phyloP scores from a whole-genome alignment of 2,113 vertebrate genomes.

The Sakesphorus luctuosus region DNA sequence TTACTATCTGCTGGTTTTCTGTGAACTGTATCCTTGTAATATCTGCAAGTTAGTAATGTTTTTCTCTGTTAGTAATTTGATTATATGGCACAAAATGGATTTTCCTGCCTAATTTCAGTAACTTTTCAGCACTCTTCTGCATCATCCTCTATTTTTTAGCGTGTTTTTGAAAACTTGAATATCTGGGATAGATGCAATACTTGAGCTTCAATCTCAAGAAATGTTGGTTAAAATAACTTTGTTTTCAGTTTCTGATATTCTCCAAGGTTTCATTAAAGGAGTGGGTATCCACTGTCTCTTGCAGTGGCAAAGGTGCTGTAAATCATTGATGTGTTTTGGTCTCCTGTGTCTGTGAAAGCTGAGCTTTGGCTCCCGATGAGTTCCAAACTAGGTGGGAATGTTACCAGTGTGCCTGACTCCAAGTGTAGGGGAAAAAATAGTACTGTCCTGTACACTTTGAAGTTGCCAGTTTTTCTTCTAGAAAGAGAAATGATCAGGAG shows the following conservation, averaged over 20 bases:
- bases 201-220: not conserved
- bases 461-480: not conserved
- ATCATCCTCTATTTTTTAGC: not conserved
- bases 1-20: not conserved
- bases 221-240: not conserved
- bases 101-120: not conserved
- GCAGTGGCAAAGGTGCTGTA: not conserved
- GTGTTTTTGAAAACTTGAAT: not conserved
- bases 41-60: not conserved
- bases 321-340: not conserved
- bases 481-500: not conserved
- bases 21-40: not conserved
- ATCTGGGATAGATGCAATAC: not conserved
- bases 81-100: not conserved
- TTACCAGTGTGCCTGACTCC: not conserved
- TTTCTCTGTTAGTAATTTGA: not conserved
- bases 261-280: not conserved
- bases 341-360: not conserved
- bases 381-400: not conserved
- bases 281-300: not conserved
- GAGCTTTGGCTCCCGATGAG: not conserved
- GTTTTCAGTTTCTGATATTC: not conserved
- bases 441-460: not conserved
- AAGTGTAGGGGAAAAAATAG: not conserved
- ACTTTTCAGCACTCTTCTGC: not conserved